phyloP scores from a whole-genome alignment of 2,113 vertebrate species.

The Illadopsis cleaveri region DNA sequence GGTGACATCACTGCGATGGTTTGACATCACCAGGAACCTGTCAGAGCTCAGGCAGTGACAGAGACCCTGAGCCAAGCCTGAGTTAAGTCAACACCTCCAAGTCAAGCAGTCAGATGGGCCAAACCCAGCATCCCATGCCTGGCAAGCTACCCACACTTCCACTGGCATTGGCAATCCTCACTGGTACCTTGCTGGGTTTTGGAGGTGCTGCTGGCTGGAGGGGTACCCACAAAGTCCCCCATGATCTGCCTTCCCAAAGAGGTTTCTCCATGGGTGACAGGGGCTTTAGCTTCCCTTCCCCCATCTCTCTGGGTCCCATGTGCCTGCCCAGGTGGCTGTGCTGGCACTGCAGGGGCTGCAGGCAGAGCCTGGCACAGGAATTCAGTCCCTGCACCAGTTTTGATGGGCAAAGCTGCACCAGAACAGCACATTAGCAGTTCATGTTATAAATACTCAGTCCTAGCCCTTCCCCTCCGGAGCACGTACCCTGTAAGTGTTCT shows the following conservation, averaged over 20 bases:
- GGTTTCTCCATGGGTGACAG: rapidly evolving
- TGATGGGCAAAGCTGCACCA: not conserved
- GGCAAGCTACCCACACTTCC: not conserved
- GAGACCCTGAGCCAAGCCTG: not conserved
- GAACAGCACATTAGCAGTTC: not conserved
- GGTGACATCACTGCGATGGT: not conserved
- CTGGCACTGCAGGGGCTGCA: not conserved
- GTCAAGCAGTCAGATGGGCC: not conserved
- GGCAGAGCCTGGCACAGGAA: not conserved
- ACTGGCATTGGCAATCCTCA: not conserved
- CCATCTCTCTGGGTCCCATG: rapidly evolving
- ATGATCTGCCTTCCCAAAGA: not conserved
- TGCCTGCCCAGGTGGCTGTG: rapidly evolving
- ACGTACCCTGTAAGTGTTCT: not conserved
- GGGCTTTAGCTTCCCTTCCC: not conserved
- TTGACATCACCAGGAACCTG: not conserved
- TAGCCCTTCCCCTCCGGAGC: not conserved
- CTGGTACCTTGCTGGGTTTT: not conserved
- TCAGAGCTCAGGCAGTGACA: not conserved
- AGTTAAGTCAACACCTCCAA: not conserved
- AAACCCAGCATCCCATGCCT: not conserved
- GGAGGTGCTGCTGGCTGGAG: not conserved
- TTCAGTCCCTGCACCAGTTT: not conserved
- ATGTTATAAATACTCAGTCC: not conserved
- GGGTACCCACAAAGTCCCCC: not conserved